phyloP scores from a whole-genome alignment of 2,888 invertebrate genomes.

The Eilema depressum region DNA sequence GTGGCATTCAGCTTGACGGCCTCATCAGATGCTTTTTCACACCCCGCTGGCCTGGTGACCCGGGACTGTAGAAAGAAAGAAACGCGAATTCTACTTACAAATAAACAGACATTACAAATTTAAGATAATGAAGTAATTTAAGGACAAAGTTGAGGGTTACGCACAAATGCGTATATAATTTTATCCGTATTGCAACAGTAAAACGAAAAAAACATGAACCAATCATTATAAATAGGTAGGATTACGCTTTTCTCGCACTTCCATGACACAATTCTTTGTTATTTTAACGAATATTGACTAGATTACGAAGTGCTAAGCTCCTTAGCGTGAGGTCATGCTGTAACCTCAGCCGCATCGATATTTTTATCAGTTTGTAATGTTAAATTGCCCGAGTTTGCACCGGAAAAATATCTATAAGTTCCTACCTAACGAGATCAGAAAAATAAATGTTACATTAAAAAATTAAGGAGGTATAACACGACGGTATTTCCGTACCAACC shows the following conservation, averaged over 20 bases:
- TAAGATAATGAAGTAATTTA: too few species aligned
- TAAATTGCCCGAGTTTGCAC: background rate
- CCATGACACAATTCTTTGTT: slow-evolving; percentile 47
- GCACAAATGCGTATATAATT: background rate
- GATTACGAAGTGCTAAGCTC: slow-evolving; percentile 34
- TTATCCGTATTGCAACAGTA: background rate
- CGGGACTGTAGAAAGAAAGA: too few species aligned
- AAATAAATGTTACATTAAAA: too few species aligned
- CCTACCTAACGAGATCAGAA: background rate
- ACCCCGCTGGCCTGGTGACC: too few species aligned
- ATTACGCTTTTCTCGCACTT: slow-evolving; percentile 42
- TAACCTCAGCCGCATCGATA: background rate
- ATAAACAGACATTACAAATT: too few species aligned
- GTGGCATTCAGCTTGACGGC: too few species aligned
- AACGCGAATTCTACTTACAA: too few species aligned
- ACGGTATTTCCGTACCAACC: too few species aligned
- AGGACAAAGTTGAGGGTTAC: background rate
- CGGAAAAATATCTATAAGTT: background rate
- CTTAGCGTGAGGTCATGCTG: slow-evolving; percentile 9
- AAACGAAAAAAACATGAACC: background rate
- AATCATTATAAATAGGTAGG: slow-evolving; percentile 34
- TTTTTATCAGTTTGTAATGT: slow-evolving; percentile 1
- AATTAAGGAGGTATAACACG: too few species aligned
- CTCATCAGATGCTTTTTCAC: too few species aligned
- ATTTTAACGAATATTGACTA: slow-evolving; percentile 42